Evolutionary conservation across 2,797 vertebrate genomes (phyloP), one percentile per base, ranked within the genome.

Genomic region (Megaceryle alcyon): DNA sequence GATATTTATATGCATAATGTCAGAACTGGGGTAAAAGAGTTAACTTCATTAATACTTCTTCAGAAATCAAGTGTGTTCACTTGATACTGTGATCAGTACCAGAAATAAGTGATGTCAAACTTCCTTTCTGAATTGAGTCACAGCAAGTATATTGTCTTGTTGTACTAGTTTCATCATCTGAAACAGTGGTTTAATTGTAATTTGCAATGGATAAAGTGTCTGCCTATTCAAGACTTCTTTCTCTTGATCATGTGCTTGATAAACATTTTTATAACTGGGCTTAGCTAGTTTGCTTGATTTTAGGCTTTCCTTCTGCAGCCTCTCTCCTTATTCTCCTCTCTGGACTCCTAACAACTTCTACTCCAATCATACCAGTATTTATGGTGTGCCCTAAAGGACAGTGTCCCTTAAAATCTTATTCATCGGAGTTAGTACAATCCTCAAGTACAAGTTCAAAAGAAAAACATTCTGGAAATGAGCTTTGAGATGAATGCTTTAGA

Each of bases 401-500:
- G 39, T 85, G 77, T 44, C 82, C 68, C 63, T 91, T 94, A 81
- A 95, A 94, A 96, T 87, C 35, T 82, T 96, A 92, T 95, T 95
- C 95, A 90, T 94, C 87, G 93, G 93, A 83, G 59, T 89, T 91
- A 94, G 60, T 82, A 73, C 57, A 80, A 56, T 77, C 29, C 37
- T 82, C 56, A 97, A 96, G 73, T 65, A 92, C 53, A 13, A 90
- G 71, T 94, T 90, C 95, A 95, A 89, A 95, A 93, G 91, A 88
- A 95, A 96, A 96, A 89, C 75, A 87, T 20, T 57, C 88, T 95
- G 65, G 82, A 94, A 97, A 95, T 57, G 68, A 94, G 94, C 71
- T 94, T 95, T 91, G 86, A 97, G 97, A 97, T 95, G 92, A 97
- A 96, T 91, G 91, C 80, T 93, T 88, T 85, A 46, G 66, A 95